Evolutionary conservation across 2,797 vertebrate species (phyloP), one percentile per base, ranked within the genome.

Genomic region (Euphonia xanthogaster): DNA sequence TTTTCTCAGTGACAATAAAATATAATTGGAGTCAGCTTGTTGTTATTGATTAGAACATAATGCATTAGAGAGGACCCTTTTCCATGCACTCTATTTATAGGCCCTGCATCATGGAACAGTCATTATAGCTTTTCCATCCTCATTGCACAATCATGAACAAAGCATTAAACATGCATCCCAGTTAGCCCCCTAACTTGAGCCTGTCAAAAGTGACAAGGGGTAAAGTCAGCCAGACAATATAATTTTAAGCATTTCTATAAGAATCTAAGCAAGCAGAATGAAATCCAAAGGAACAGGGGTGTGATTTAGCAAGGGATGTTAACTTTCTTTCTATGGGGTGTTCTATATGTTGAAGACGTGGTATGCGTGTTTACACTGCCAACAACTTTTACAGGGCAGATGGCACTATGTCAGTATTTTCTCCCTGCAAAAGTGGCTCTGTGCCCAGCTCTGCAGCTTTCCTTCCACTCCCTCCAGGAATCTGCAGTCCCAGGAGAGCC

Each of bases 81-180:
- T 60, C 92, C 82, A 72, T 77, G 45, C 18, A 16, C 60, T 84
- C 92, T 96, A 95, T 97, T 96, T 93, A 91, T 94, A 96, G 92
- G 13, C 4, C 27, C 33, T 88, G 57, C 87, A 90, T 94, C 95
- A 94, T 62, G 87, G 86, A 94, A 89, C 60, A 85, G 87, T 92
- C 44, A 0, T 78, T 78, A 90, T 67, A 86, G 84, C 79, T 95
- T 92, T 87, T 89, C 84, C 83, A 79, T 58, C 72, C 81, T 53
- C 62, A 24, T 30, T 74, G 76, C 71, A 68, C 90, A 77, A 24
- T 37, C 61, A 22, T 28, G 75, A 90, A 30, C 51, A 73, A 85
- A 80, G 73, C 37, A 4, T 17, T 75, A 70, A 90, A 80, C 51
- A 65, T 0, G 0, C 14, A 74, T 84, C 93, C 48, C 47, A 50